These are phyloP conservation scores for Leptodactylus fuscus DNA, from an alignment of 2,113 vertebrate genomes.

Conservation along the genomic window DNA sequence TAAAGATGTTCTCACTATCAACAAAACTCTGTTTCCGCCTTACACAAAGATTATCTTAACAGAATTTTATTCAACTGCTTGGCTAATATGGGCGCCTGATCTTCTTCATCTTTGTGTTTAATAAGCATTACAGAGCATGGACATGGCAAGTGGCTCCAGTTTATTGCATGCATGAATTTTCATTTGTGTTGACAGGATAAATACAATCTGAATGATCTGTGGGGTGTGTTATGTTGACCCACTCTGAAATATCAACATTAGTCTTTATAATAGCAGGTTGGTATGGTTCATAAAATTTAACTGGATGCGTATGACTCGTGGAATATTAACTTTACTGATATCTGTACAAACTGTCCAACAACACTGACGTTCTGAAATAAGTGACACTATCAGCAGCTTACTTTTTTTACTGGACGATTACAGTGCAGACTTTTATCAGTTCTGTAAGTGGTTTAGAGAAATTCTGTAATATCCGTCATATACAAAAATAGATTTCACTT, in stretches of 20 bases:
- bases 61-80: constrained; percentile 60
- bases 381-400: not conserved
- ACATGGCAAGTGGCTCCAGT: constrained; percentile 53
- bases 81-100: constrained; percentile 20
- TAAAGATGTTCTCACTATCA: constrained; percentile 12
- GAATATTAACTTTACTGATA: constrained; percentile 46
- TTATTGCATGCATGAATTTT: constrained; percentile 51
- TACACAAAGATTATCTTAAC: constrained; percentile 64
- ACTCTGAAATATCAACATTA: constrained; percentile 65
- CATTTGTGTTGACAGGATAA: constrained; percentile 57
- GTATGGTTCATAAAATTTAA: constrained; percentile 63
- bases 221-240: constrained; percentile 60
- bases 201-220: constrained; percentile 40
- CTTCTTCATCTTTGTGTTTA: constrained; percentile 48
- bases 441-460: not conserved
- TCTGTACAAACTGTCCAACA: not conserved
- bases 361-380: not conserved
- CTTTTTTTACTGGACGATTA: not conserved
- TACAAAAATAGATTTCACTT: not conserved
- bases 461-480: not conserved
- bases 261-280: constrained; percentile 42
- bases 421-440: not conserved
- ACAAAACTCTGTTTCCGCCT: constrained; percentile 60
- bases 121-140: constrained; percentile 28
- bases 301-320: constrained; percentile 12